These are phyloP conservation scores for Omphaloscelis lunosa DNA, from an alignment of 2,888 invertebrate genomes.

Conservation along the genomic window DNA sequence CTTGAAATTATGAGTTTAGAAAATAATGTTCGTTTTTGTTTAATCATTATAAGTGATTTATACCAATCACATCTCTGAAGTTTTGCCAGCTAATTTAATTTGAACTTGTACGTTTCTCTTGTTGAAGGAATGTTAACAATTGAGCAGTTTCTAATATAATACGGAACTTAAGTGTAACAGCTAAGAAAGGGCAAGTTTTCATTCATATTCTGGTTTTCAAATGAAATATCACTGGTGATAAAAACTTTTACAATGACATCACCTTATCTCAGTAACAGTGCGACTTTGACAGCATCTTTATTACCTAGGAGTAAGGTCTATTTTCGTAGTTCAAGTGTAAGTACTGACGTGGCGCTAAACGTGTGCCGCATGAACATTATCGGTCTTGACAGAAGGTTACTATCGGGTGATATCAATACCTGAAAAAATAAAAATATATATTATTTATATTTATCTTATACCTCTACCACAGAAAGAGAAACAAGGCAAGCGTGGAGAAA, in stretches of 20 bases:
- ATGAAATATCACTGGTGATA: background rate
- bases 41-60: background rate
- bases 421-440: slow-evolving; percentile 62
- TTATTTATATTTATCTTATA: background rate
- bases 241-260: background rate
- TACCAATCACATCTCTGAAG: background rate
- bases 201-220: background rate
- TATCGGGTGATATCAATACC: slow-evolving; percentile 70
- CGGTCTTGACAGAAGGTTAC: background rate
- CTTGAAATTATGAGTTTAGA: background rate
- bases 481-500: slow-evolving; percentile 13
- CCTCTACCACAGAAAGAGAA: background rate
- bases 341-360: background rate
- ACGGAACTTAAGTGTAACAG: background rate
- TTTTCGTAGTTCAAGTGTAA: slow-evolving; percentile 5
- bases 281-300: background rate
- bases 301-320: background rate
- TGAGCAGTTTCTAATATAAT: slow-evolving; percentile 38
- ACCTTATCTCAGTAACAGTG: background rate
- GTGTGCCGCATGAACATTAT: background rate
- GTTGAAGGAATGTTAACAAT: slow-evolving; percentile 25
- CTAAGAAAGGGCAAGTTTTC: background rate
- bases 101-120: background rate
- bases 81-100: background rate
- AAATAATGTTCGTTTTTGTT: background rate